Base-by-base conservation (phyloP, 37 sponge, comb jelly and placozoan species). In the Aphrocallistes beatrix region DNA sequence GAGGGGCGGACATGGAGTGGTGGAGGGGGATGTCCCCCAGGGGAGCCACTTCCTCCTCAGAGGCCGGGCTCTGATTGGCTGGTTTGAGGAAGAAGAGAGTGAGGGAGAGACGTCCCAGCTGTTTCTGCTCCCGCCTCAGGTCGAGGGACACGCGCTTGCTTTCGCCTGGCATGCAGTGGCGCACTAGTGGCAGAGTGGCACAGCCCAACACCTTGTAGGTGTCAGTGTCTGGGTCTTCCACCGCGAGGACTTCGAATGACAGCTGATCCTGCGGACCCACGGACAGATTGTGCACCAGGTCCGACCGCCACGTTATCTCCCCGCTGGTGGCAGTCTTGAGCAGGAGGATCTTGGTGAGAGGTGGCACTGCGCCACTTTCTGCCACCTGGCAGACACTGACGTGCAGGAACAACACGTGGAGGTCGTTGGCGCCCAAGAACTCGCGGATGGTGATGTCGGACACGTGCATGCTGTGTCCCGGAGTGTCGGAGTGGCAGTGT, bases 71-170 rank as follows among this genome's bases (percentile, higher is more conserved):
- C 34, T 21, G 75, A 13, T 60, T 60, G 75, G 75, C 75, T 13
- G 8, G 75, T 60, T 60, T 60, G 10, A 60, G 6, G 75, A 60
- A 60, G 75, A 60, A 60, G n/a, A 60, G 75, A 25, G 75, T 60
- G 75, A 60, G n/a, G 34, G n/a, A 60, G n/a, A 60, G 10, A 3
- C 75, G 10, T 3, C 75, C 75, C 17, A 60, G 34, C 8, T 30
- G 10, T 30, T 60, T 60, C 25, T 60, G 25, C n/a, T 60, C 75
- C n/a, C 10, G 8, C n/a, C n/a, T 60, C 21, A 60, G 34, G n/a
- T 60, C 75, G 25, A 60, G 34, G 3, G 25, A 19, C 34, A 60
- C 3, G 10, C n/a, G 10, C 75, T 60, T 60, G 75, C 28, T 60
- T 28, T 60, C 75, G 6, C 75, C 75, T 25, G 75, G 75, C n/a